Conservation (phyloP, 2,113 vertebrate genomes). For the Pelusios castaneus region DNA sequence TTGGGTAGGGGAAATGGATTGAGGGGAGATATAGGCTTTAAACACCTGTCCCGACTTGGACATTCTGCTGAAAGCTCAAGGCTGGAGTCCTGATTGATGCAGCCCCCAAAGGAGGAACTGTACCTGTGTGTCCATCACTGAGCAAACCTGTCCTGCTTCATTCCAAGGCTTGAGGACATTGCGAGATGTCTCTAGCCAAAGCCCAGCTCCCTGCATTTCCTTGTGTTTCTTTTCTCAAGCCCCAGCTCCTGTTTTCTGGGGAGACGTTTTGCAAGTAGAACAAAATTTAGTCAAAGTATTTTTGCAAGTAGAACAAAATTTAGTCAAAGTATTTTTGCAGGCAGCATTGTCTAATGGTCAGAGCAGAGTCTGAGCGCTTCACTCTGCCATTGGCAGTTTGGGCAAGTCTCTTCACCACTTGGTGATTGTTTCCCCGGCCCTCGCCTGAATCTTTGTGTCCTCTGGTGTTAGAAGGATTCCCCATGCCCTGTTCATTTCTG, state of each 20-base stretch:
- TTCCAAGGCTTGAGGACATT: neutral
- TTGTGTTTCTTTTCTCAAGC: neutral
- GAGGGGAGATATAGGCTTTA: neutral
- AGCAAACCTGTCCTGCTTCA: neutral
- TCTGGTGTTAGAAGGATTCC: neutral
- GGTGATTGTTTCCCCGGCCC: neutral
- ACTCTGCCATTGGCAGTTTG: neutral
- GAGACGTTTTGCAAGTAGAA: neutral
- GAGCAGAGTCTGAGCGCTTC: neutral
- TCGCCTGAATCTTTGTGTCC: neutral
- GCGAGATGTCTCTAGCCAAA: neutral
- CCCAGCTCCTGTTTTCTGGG: neutral
- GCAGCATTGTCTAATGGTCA: neutral
- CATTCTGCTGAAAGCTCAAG: neutral
- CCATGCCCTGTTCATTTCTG: neutral
- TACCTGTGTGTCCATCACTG: accelerated
- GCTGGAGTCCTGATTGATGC: neutral
- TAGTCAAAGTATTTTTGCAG: neutral
- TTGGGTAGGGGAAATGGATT: neutral
- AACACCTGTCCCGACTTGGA: neutral
- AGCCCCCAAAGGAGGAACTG: neutral
- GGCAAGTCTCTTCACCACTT: neutral
- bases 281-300: neutral
- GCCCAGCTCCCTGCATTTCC: neutral
- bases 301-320: neutral